phyloP scores from a whole-genome alignment of 2,797 vertebrate genomes.

The Apogon talboti region DNA sequence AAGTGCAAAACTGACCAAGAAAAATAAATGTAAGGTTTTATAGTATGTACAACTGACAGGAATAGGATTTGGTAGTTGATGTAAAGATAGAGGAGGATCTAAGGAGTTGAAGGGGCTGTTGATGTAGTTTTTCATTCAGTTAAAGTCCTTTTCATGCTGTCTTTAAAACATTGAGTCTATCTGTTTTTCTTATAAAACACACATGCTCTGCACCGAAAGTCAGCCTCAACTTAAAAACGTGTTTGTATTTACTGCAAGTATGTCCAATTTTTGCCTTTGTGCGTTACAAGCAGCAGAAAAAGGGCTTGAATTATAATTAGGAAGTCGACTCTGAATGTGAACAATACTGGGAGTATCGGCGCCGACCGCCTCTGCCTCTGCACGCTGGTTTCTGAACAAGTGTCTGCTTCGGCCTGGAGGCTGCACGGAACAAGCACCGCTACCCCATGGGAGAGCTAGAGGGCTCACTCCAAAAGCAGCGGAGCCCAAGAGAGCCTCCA shows the following conservation, averaged over 20 bases:
- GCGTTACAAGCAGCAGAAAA: background rate
- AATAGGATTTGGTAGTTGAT: too few species aligned
- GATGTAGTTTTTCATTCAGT: too few species aligned
- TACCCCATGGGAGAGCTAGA: conserved; percentile 80
- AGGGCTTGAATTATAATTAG: conserved; percentile 1
- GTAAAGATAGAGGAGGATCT: too few species aligned
- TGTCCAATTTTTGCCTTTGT: conserved; percentile 4
- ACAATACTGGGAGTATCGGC: conserved; percentile 22
- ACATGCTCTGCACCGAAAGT: background rate
- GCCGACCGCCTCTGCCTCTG: conserved; percentile 13
- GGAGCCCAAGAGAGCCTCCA: conserved; percentile 72
- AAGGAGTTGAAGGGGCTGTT: too few species aligned
- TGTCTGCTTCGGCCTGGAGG: conserved; percentile 54
- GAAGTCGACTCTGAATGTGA: conserved; percentile 21
- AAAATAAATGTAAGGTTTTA: too few species aligned
- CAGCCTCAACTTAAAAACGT: conserved; percentile 16
- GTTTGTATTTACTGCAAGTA: background rate
- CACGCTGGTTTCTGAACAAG: conserved; percentile 40
- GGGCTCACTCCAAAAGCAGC: conserved; percentile 78
- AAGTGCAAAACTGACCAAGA: too few species aligned
- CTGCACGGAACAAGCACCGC: conserved; percentile 62
- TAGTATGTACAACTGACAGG: too few species aligned
- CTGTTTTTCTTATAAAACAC: background rate
- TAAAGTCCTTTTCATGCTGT: too few species aligned
- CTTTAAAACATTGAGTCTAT: too few species aligned